phyloP scores from a whole-genome alignment of 2,888 invertebrate species.

The Noctua comes region DNA sequence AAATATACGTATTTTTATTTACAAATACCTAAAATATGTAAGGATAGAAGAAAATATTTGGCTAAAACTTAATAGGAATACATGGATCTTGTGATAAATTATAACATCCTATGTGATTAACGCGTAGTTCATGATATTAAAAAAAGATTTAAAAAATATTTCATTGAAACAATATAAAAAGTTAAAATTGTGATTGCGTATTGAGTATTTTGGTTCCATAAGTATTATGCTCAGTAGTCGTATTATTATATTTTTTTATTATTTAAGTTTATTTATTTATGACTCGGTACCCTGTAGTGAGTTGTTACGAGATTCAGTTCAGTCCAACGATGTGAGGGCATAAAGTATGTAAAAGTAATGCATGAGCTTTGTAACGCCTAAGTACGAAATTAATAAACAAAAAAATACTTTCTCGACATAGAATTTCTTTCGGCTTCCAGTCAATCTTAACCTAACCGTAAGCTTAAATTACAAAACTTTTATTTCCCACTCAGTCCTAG shows the following conservation, averaged over 20 bases:
- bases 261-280: conserved; percentile 76
- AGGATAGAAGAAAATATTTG: conserved; percentile 87
- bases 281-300: conserved; percentile 88
- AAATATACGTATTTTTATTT: conserved; percentile 84
- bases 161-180: conserved; percentile 76
- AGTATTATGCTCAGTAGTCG: conserved; percentile 81
- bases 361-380: conserved; percentile 71
- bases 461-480: conserved; percentile 68
- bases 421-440: conserved; percentile 63
- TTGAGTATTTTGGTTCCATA: conserved; percentile 84
- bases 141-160: conserved; percentile 57
- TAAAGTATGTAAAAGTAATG: conserved; percentile 72
- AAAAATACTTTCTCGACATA: conserved; percentile 32
- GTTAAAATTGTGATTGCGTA: conserved; percentile 83
- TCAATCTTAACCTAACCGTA: conserved; percentile 69
- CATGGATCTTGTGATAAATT: conserved; percentile 79
- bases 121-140: conserved; percentile 57
- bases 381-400: conserved; percentile 73
- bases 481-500: conserved; percentile 73
- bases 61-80: conserved; percentile 89
- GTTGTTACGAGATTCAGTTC: conserved; percentile 83
- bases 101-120: conserved; percentile 78
- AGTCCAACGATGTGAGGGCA: conserved; percentile 72
- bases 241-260: conserved; percentile 73
- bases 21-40: conserved; percentile 84